A percentile compares a stretch with the other conserved stretches of the same genome.
Conservation (phyloP, 23 tunicate genomes). For the Styela clava region DNA sequence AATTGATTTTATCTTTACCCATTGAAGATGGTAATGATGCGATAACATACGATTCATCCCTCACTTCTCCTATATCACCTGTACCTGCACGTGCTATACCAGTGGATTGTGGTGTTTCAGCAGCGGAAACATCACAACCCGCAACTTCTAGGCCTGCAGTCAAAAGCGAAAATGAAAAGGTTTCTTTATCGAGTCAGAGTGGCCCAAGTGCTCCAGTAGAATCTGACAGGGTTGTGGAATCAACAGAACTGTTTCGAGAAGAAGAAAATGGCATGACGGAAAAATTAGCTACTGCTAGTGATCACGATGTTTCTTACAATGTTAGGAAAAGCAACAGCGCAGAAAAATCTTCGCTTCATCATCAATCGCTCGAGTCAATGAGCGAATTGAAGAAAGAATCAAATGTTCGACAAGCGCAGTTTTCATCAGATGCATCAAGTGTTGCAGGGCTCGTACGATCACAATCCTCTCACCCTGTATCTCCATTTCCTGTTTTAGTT, state of each 20-base stretch:
- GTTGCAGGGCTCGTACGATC: constrained; percentile 9
- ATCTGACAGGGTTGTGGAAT: not conserved
- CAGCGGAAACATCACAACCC: constrained; percentile 13
- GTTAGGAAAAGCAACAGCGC: constrained; percentile 1
- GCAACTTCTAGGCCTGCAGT: not conserved
- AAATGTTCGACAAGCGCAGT: constrained; percentile 1
- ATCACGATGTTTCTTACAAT: not conserved
- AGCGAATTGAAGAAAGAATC: constrained; percentile 13
- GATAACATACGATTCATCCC: not conserved
- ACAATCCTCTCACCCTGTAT: constrained; percentile 6
- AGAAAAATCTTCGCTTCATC: not conserved
- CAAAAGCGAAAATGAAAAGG: not conserved
- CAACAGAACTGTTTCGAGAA: not conserved
- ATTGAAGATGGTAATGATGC: constrained; percentile 12
- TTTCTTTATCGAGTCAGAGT: no score
- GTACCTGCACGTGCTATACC: constrained; percentile 45
- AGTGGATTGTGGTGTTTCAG: constrained; percentile 37
- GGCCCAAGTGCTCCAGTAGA: not conserved
- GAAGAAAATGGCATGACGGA: not conserved
- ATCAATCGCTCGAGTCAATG: not conserved
- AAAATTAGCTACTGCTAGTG: not conserved
- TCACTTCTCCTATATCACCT: not conserved
- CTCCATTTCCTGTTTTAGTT: constrained; percentile 22
- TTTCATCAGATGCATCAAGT: constrained; percentile 9
- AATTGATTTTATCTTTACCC: constrained; percentile 44